Evolutionary conservation across 2,797 vertebrate species (phyloP).

Genomic region (Sorex maritimensis): DNA sequence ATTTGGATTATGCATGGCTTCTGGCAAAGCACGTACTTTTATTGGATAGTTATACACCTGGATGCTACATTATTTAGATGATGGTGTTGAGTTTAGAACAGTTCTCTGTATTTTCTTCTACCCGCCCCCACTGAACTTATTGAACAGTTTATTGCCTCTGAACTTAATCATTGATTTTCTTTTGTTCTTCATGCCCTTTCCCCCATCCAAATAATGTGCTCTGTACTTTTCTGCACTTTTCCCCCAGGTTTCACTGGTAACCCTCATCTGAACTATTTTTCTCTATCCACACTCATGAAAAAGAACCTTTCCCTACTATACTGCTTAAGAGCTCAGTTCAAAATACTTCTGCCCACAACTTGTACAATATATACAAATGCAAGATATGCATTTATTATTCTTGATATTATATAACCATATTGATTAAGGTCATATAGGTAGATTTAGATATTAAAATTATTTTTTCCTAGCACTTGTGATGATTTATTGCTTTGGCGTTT

Average conservation of each 20-base stretch:
- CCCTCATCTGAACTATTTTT: background rate
- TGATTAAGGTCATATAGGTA: conserved; percentile 52
- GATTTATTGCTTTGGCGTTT: conserved; percentile 79
- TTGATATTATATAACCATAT: conserved; percentile 24
- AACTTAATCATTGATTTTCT: conserved; percentile 24
- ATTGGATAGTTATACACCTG: conserved; percentile 31
- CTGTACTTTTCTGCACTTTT: background rate
- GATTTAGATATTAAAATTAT: conserved; percentile 42
- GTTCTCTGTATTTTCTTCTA: background rate
- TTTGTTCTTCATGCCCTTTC: background rate
- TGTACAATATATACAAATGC: conserved; percentile 27
- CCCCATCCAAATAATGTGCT: background rate
- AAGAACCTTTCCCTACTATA: background rate
- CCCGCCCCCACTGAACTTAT: background rate
- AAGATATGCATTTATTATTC: conserved; percentile 37
- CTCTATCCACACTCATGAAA: conserved; percentile 36
- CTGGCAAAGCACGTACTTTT: conserved; percentile 2
- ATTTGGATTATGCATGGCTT: conserved; percentile 32
- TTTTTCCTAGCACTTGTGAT: conserved; percentile 54
- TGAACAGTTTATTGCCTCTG: background rate
- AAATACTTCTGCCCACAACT: conserved; percentile 7
- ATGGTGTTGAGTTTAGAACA: conserved; percentile 16
- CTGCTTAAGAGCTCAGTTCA: background rate
- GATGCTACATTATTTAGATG: conserved; percentile 33
- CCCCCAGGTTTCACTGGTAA: conserved; percentile 8